Conservation (phyloP, 2,797 vertebrate genomes). For the Danio tinwini region DNA sequence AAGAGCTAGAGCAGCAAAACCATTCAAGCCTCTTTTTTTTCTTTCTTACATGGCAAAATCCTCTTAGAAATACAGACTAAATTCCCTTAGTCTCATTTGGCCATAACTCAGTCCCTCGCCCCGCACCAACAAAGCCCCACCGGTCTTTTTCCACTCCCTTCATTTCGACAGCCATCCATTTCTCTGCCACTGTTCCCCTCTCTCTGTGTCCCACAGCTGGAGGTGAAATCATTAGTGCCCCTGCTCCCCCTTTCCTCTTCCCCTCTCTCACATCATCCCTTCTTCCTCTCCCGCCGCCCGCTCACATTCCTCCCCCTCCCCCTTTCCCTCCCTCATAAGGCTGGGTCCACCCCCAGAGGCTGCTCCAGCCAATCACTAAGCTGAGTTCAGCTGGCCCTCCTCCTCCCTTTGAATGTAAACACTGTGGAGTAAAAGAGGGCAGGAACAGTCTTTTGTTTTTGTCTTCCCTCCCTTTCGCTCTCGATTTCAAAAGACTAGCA, state of each 20-base stretch:
- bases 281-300: background rate
- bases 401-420: constrained; percentile 43
- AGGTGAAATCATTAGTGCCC: constrained; percentile 78
- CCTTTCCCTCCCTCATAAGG: background rate
- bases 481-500: constrained; percentile 3
- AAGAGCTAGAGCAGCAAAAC: constrained; percentile 58
- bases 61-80: constrained; percentile 20
- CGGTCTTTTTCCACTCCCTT: constrained; percentile 68
- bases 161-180: constrained; percentile 61
- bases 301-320: constrained; percentile 3
- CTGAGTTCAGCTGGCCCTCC: constrained; percentile 19
- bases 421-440: constrained; percentile 15
- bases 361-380: constrained; percentile 37
- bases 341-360: constrained; percentile 36
- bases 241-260: constrained; percentile 64
- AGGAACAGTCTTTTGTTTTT: constrained; percentile 36
- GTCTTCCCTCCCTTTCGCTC: background rate
- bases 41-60: background rate
- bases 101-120: constrained; percentile 21
- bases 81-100: constrained; percentile 27
- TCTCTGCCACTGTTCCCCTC: constrained; percentile 65
- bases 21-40: constrained; percentile 10
- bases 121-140: constrained; percentile 61
- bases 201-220: constrained; percentile 77
- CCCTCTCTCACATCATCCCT: constrained; percentile 33